Base-by-base conservation (phyloP, 2,797 vertebrate genomes). In the Neosilurus hyrtlii region DNA sequence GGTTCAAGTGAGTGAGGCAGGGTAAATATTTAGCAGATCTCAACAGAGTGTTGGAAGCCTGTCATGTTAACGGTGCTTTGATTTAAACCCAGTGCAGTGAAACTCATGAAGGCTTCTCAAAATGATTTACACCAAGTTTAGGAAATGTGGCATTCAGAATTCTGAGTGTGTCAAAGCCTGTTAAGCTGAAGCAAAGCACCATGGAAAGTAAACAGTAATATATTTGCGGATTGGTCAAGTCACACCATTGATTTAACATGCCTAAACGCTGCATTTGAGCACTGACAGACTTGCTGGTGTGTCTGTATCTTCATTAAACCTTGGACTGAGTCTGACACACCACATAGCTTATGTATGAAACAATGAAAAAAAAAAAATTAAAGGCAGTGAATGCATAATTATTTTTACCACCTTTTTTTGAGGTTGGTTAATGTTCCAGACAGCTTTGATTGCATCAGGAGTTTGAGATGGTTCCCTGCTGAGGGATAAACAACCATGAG, bases 381-480 rank as follows among this genome's bases (percentile, higher is more conserved):
- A 49, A 12, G 15, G 16, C 37, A 70, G 79, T 16, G 30, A 72
- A 57, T 82, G 54, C 51, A 6, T n/a, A 49, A 73, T 66, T 12
- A 57, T 82, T 84, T 78, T 85, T 76, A 52, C 71, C 57, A 62
- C 56, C 16, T 62, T 82, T 43, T 43, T 78, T 51, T 24, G 30
- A 66, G 30, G 22, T 77, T n/a, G 56, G 52, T 77, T 78, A 62
- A 71, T 79, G 79, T 57, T 78, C 73, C 74, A 85, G 80, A 72
- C 62, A 65, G 73, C 72, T 54, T 54, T 63, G 65, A 82, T 85
- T 82, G 84, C 79, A 65, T 72, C 65, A 73, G 73, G 74, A 82
- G 74, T 72, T 76, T 82, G 54, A 78, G 74, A 82, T 18, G 11
- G 43, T 71, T 79, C 49, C 66, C 57, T 77, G 30, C 73, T 71